phyloP scores from a whole-genome alignment of 2,113 vertebrate species.

The Phainopepla nitens region DNA sequence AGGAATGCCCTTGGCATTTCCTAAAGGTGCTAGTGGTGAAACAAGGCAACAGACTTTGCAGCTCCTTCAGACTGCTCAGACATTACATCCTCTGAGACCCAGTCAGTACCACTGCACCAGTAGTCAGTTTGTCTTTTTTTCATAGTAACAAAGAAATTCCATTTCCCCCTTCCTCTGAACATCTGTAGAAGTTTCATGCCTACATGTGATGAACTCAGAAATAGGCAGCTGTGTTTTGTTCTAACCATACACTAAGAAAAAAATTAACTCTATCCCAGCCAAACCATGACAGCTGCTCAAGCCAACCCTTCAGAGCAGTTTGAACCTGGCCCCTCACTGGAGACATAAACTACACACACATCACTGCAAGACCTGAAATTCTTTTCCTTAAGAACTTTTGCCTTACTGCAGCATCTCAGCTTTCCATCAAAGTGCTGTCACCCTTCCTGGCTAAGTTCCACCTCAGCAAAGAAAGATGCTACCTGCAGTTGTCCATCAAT shows the following conservation, averaged over 20 bases:
- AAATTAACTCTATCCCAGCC: background rate
- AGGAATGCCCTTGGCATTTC: background rate
- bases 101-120: background rate
- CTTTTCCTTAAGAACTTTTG: background rate
- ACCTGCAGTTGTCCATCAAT: background rate
- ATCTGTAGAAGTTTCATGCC: background rate
- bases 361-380: background rate
- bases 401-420: background rate
- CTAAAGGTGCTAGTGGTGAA: background rate
- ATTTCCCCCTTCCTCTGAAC: background rate
- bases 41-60: background rate
- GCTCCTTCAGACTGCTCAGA: background rate
- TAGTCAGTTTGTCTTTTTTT: background rate
- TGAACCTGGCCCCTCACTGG: background rate
- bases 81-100: background rate
- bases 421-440: background rate
- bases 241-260: background rate
- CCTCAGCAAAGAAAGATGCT: background rate
- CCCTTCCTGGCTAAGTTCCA: background rate
- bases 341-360: background rate
- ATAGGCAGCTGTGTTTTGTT: background rate
- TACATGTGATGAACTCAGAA: background rate
- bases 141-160: background rate
- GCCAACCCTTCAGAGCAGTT: background rate
- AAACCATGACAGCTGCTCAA: background rate